phyloP scores from a whole-genome alignment of 1,140 invertebrate species.

The Drosophila virilis region DNA sequence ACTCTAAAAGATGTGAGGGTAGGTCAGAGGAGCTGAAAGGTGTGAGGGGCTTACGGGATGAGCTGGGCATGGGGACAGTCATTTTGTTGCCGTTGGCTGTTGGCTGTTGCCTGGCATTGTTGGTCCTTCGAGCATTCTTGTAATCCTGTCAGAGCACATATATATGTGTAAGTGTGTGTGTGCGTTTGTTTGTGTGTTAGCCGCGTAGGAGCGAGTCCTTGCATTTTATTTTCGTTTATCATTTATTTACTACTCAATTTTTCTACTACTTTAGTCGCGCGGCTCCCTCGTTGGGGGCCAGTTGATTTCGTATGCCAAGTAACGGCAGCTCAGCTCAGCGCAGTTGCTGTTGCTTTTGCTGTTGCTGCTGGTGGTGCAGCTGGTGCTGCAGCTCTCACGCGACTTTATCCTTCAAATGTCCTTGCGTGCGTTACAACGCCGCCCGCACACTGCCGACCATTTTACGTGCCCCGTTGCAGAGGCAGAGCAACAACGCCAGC shows the following conservation, averaged over 20 bases:
- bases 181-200: conserved; percentile 30
- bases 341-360: not conserved
- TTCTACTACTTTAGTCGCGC: conserved; percentile 80
- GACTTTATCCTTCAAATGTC: conserved; percentile 83
- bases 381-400: conserved; percentile 61
- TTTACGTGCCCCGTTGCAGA: conserved; percentile 49
- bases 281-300: conserved; percentile 58
- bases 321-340: conserved; percentile 67
- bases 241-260: conserved; percentile 83
- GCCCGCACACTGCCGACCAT: conserved; percentile 44
- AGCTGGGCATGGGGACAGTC: conserved; percentile 43
- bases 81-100: conserved; percentile 42
- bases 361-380: conserved; percentile 31
- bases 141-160: conserved; percentile 70
- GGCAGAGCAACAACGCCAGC: conserved; percentile 26
- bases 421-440: conserved; percentile 81
- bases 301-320: conserved; percentile 81
- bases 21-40: too few relatives aligned
- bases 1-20: not conserved
- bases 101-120: conserved; percentile 55
- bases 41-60: not conserved
- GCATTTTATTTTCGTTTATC: conserved; percentile 83
- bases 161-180: not conserved
- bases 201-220: conserved; percentile 59
- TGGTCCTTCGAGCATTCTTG: conserved; percentile 77